These are phyloP conservation scores for Rhabdophis nuchalis DNA, from an alignment of 2,797 vertebrate genomes.

Conservation along the genomic window DNA sequence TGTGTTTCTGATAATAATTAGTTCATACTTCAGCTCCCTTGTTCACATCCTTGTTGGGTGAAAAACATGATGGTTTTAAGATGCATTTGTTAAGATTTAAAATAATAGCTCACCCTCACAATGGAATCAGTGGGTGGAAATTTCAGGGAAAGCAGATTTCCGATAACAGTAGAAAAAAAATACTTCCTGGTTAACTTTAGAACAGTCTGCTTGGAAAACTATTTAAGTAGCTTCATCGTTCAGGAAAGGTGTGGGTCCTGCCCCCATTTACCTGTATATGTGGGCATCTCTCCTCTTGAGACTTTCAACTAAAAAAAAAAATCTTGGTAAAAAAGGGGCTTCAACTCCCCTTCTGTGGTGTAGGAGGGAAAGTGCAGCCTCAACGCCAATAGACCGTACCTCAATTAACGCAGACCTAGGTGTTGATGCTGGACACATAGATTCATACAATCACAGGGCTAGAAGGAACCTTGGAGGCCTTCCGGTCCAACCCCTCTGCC, in stretches of 20 bases:
- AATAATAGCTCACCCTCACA: background rate
- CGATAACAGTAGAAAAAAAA: background rate
- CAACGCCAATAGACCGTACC: background rate
- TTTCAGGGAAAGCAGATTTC: background rate
- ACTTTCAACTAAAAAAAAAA: background rate
- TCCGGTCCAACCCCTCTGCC: background rate
- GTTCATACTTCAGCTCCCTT: background rate
- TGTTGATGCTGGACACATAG: background rate
- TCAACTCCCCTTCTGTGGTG: background rate
- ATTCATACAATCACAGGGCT: background rate
- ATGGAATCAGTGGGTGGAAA: background rate
- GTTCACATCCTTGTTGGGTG: background rate
- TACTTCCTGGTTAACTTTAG: background rate
- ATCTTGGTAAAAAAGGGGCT: background rate
- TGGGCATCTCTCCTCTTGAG: background rate
- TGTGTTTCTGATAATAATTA: background rate
- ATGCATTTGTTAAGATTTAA: background rate
- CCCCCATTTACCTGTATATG: background rate
- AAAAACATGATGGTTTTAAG: background rate
- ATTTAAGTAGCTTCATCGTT: background rate
- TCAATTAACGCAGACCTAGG: background rate
- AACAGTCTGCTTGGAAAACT: background rate
- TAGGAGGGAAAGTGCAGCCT: background rate
- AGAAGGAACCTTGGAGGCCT: background rate
- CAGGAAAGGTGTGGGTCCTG: background rate